Percentiles rank a stretch among this genome's conserved stretches.
phyloP scores from a whole-genome alignment of 2,797 vertebrate genomes.

The Pteronotus mesoamericanus region DNA sequence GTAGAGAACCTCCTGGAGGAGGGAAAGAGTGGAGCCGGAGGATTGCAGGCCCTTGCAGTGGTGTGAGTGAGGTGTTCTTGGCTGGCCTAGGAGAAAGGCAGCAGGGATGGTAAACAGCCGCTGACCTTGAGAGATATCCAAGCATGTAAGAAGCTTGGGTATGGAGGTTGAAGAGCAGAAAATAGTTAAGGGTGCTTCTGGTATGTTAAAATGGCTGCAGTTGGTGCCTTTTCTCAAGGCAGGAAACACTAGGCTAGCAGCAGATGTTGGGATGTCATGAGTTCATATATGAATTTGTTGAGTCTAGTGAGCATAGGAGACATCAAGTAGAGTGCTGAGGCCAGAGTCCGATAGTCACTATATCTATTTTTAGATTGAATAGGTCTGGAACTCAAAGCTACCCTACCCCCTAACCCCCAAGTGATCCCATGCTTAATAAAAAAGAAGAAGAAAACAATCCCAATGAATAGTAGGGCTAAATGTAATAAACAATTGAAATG shows the following conservation, averaged over 20 bases:
- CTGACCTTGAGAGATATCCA: neutral
- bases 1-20: neutral
- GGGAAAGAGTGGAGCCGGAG: neutral
- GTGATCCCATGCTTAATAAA: neutral
- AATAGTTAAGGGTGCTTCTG: neutral
- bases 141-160: neutral
- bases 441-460: neutral
- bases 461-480: neutral
- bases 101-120: neutral
- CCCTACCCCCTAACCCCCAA: rapidly evolving
- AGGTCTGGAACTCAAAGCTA: neutral
- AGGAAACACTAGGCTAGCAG: neutral
- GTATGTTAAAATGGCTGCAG: neutral
- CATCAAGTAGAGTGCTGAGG: neutral
- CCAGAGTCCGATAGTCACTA: neutral
- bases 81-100: neutral
- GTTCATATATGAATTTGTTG: neutral
- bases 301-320: neutral
- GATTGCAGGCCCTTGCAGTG: neutral
- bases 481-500: neutral
- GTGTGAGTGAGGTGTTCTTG: neutral
- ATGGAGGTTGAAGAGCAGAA: neutral
- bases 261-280: neutral
- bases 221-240: neutral
- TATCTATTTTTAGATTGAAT: neutral